Base-by-base conservation (phyloP, 2,888 invertebrate genomes). In the Mactromeris polynyma region DNA sequence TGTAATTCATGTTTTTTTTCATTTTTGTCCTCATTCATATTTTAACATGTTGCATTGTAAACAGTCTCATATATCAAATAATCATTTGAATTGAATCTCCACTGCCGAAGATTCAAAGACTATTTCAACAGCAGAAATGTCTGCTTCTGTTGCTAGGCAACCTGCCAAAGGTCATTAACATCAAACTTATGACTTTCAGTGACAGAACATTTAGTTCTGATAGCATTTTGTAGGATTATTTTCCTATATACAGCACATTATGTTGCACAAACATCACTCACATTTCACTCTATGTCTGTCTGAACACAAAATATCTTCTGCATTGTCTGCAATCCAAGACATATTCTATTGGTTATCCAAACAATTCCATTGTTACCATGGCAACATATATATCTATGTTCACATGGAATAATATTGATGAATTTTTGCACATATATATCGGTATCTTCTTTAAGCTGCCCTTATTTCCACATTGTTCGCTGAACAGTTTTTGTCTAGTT, bases 371-470 rank as follows among this genome's bases (percentile, higher is more conserved):
- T 11, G 19, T 73, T 36, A 73, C 73, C 73, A 73, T 19, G 33
- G 73, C 73, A 73, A 73, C 73, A 73, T 36, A 73, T 33, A 73
- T 17, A 36, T 73, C 4, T 33, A 73, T 73, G 33, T 73, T 36
- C 36, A 36, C 33, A 73, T 73, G 73, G 73, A 73, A 73, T 73
- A 33, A 21, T n/a, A 64, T 64, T 33, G 73, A 73, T 73, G 33
- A 73, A 73, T 4, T 58, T 33, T 73, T 73, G 73, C 73, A 73
- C 73, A 73, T 36, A 33, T n/a, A n/a, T 33, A 36, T 36, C 36
- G 17, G 17, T 73, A 73, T 33, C 33, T 19, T 36, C 73, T 33
- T 73, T 17, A 73, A 73, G 73, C 73, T 73, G 73, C 73, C 73
- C 58, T 64, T 64, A 21, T 73, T 73, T 36, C 73, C 73, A 64